Conservation (phyloP, 2,888 invertebrate species). For the Conus canariensis region DNA sequence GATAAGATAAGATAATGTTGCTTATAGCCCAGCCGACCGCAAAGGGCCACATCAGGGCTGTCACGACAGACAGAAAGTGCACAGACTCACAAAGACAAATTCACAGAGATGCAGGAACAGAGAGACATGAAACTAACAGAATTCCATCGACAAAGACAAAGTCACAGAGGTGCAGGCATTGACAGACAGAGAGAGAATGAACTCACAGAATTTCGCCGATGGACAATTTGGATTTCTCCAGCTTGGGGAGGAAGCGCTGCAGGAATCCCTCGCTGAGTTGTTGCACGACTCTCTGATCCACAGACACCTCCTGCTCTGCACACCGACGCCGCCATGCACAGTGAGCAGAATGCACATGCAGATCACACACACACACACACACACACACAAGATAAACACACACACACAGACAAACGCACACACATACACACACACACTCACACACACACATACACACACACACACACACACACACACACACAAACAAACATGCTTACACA, state of each 20-base stretch:
- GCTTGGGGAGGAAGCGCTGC: conserved; percentile 60
- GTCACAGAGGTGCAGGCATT: background rate
- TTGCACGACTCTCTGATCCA: conserved; percentile 58
- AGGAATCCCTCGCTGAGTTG: conserved; percentile 61
- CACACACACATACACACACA: background rate
- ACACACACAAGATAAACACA: background rate
- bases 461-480: conserved; percentile 8
- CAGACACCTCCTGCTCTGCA: conserved; percentile 12
- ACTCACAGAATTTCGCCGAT: conserved; percentile 67
- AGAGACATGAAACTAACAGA: background rate
- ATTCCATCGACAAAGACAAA: background rate
- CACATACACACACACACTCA: no score
- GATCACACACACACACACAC: background rate
- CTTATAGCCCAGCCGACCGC: no score
- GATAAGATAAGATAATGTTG: background rate
- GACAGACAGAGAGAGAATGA: background rate
- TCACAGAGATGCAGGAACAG: background rate
- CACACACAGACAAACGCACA: background rate
- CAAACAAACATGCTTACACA: background rate
- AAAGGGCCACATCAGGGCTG: no score
- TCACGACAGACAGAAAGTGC: background rate
- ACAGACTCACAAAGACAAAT: background rate
- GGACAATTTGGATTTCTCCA: conserved; percentile 63
- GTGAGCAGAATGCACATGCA: background rate
- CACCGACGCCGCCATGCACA: background rate